Evolutionary conservation across 2,113 vertebrate species (phyloP), one percentile per base, ranked within the genome.

Genomic region (Xyliphius kryptos): DNA sequence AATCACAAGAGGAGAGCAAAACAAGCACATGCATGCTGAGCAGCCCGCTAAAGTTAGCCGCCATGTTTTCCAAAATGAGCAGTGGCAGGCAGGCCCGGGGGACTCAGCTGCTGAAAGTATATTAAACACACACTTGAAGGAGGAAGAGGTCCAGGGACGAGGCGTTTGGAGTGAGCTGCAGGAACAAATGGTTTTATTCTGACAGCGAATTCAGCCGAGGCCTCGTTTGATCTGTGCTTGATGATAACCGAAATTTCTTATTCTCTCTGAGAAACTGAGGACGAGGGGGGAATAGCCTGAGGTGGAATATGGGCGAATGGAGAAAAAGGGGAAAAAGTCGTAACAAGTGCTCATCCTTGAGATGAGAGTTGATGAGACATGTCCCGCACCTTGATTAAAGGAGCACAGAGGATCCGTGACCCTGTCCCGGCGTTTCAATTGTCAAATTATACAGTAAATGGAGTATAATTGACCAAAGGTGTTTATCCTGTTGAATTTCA

Each of bases 171-270:
- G 72, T 56, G 26, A 68, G 69, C 55, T 16, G 50, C 77, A 75
- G 77, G 79, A 84, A 84, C 83, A 84, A 83, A 85, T 85, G 78
- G 80, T 80, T 79, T 76, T 71, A 84, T 80, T 72, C 79, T 84
- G 84, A 82, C 85, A 80, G 82, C 61, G 72, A 82, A 86, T 80
- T 81, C 85, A 82, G 80, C 75, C 3, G 81, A 80, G 83, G 83
- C 81, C 73, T 72, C 71, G 76, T 85, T 83, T 87, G 85, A 88
- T 87, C 81, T 77, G 58, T 17, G 62, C 60, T 55, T 66, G 67
- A 74, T 81, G 82, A 85, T 83, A 76, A 77, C 73, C 69, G 70
- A 70, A 76, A 79, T 83, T 79, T 81, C 74, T 78, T 77, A 77
- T 84, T 81, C 81, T 85, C 71, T 81, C 76, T 67, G 83, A 76